phyloP scores from a whole-genome alignment of 2,797 vertebrate genomes.

The Halcyon leucocephala region DNA sequence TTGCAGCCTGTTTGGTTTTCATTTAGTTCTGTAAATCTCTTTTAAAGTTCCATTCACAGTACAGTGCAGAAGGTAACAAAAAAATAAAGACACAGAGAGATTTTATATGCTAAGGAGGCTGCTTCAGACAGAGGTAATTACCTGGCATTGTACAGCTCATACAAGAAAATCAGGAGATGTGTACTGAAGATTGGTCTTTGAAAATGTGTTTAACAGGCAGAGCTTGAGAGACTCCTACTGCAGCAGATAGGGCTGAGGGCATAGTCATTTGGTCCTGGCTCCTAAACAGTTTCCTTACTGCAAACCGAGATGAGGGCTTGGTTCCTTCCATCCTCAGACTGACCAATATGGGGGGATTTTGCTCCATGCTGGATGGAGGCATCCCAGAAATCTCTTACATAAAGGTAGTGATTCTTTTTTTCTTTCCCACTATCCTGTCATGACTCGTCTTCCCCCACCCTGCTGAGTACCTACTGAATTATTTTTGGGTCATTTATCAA shows the following conservation, averaged over 20 bases:
- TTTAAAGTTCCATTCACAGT: neutral
- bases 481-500: neutral
- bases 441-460: too few relatives aligned
- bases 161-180: neutral
- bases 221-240: neutral
- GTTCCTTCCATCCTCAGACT: neutral
- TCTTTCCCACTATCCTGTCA: too few relatives aligned
- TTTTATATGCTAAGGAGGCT: neutral
- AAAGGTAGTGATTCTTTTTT: neutral
- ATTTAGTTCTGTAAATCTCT: neutral
- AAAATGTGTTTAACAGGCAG: constrained; percentile 5
- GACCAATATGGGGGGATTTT: neutral
- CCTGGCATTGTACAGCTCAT: neutral
- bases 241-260: neutral
- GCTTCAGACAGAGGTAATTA: constrained; percentile 29
- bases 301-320: neutral
- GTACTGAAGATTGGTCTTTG: neutral
- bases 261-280: neutral
- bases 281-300: neutral
- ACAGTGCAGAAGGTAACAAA: neutral
- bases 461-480: neutral
- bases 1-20: neutral
- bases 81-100: neutral
- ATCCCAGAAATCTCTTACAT: neutral
- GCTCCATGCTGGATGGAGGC: neutral